phyloP scores from a whole-genome alignment of 2,113 vertebrate species.

The Melanostigma gelatinosum region DNA sequence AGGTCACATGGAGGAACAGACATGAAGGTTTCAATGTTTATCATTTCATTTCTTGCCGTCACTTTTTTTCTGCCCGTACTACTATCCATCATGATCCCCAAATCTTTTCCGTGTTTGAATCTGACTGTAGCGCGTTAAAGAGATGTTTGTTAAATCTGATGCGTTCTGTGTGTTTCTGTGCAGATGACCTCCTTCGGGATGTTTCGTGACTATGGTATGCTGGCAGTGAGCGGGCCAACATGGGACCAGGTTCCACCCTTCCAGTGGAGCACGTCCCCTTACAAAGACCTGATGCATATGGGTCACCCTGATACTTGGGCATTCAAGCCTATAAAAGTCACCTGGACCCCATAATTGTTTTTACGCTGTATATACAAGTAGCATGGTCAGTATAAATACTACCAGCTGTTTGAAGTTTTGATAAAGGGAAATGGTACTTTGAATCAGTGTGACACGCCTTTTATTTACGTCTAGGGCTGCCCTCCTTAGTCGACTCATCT shows the following conservation, averaged over 20 bases:
- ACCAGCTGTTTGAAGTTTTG: conserved; percentile 11
- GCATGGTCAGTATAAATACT: background rate
- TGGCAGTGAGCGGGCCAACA: conserved; percentile 89
- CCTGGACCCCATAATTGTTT: conserved; percentile 83
- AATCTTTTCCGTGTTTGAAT: background rate
- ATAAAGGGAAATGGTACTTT: conserved; percentile 53
- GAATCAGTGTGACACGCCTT: background rate
- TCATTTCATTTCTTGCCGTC: background rate
- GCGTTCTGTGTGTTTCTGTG: conserved; percentile 29
- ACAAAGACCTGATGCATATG: conserved; percentile 86
- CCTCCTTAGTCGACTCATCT: no score
- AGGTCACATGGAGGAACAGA: conserved; percentile 92
- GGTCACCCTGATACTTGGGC: conserved; percentile 94
- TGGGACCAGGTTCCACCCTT: conserved; percentile 93
- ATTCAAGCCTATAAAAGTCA: conserved; percentile 86
- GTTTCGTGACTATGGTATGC: conserved; percentile 81
- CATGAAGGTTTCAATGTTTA: conserved; percentile 86
- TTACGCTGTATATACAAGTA: background rate
- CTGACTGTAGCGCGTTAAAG: background rate
- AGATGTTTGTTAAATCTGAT: conserved; percentile 11
- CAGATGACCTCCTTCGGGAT: conserved; percentile 89
- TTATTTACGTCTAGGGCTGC: background rate
- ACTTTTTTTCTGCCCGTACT: background rate
- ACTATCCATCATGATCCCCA: background rate
- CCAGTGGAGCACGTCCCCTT: conserved; percentile 93